Base-by-base conservation (phyloP, 2,888 invertebrate species). In the Linyphia triangularis region DNA sequence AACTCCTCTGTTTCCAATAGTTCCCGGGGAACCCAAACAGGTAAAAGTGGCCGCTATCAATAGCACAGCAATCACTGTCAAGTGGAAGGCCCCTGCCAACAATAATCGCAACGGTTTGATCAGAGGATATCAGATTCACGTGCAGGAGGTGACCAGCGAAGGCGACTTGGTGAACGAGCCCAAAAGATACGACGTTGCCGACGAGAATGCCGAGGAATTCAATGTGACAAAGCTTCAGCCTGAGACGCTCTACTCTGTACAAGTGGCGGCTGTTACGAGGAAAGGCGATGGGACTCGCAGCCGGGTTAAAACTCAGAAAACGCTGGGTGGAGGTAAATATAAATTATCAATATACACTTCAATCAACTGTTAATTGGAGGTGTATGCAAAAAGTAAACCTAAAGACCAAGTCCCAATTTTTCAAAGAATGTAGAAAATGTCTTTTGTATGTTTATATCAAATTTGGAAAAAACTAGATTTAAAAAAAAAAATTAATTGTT, bases 281-380 rank as follows among this genome's bases (percentile, higher is more conserved):
- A 98, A 98, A 93, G 99, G 99, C 59, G 99, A 99, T 93, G 99
- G 99, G 33, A 96, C 97, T 93, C 95, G 98, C 90, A 98, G 98
- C 92, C 94, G 95, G 89, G 96, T 97, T 30, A 96, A 96, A 86
- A 95, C 95, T 89, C 96, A 97, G 2, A 96, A 95, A 93, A 99
- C 99, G 0, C 97, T 97, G 28, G 98, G 98, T 84, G 98, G 98
- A 90, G 90, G 90, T 90, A 75, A 26, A 75, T 10, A n/a, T n/a
- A n/a, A n/a, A n/a, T n/a, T n/a, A n/a, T n/a, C n/a, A n/a, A n/a
- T n/a, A n/a, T n/a, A n/a, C n/a, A n/a, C n/a, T n/a, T n/a, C n/a
- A n/a, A n/a, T n/a, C n/a, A n/a, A n/a, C n/a, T n/a, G n/a, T n/a
- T n/a, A n/a, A n/a, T n/a, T n/a, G n/a, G n/a, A n/a, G n/a, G n/a